Base-by-base conservation (phyloP, 1,140 invertebrate species). In the Drosophila teissieri region DNA sequence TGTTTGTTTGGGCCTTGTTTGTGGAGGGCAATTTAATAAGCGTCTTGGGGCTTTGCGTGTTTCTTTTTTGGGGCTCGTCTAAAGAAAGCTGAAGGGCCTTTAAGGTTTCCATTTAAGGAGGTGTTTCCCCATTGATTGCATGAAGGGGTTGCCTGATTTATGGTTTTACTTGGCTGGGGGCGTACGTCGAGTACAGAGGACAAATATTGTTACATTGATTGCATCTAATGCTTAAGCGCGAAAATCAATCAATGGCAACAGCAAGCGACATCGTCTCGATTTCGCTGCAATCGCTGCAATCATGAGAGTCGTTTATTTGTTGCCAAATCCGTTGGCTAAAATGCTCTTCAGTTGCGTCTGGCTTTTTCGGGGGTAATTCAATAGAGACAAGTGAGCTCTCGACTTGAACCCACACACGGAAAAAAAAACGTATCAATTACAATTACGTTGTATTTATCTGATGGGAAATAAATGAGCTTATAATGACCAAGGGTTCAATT, bases 281-380 rank as follows among this genome's bases (percentile, higher is more conserved):
- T 69, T 73, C 70, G 45, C 42, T 77, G 46, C 52, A 80, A 69
- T 68, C 65, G 54, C 54, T 76, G 72, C 81, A 60, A 69, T 78
- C 73, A 77, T 61, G 48, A 44, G 56, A 51, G 61, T 68, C 78
- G 52, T 80, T 83, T 84, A 83, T 83, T 83, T 81, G 61, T 75
- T 75, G 73, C 62, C 39, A 53, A 74, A 74, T 63, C 55, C 55
- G 34, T 45, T 45, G 42, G 49, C 48, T 22, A 36, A 45, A 74
- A 53, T 49, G 45, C 60, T 57, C 53, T 17, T 57, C 60, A 75
- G 75, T 75, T 75, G 72, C 31, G 72, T 75, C 60, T 57, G 12
- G 44, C 34, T 42, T 74, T 74, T 74, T 57, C 31, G 51, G 42
- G 36, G 46, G 63, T 72, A 61, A 73, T 72, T 72, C 67, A 49